Conservation (phyloP, 2,113 vertebrate genomes). For the Chauna torquata region DNA sequence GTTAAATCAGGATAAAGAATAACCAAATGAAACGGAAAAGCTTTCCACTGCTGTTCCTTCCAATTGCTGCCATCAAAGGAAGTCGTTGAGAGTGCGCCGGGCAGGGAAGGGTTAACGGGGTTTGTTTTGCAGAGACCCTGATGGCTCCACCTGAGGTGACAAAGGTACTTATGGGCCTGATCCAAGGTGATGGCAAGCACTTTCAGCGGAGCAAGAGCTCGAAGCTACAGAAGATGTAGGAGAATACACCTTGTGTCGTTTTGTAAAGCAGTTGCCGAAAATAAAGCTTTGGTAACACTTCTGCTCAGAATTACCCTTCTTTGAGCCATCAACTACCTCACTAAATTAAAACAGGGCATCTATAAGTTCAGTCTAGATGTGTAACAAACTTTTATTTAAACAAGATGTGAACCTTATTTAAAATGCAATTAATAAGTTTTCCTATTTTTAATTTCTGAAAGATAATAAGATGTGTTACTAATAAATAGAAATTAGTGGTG, state of each 20-base stretch:
- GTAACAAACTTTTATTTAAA: not conserved
- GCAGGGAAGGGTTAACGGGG: constrained; percentile 52
- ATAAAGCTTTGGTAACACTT: not conserved
- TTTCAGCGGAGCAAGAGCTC: not conserved
- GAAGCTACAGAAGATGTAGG: not conserved
- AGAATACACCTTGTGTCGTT: not conserved
- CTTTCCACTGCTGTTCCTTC: not conserved
- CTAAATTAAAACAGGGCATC: not conserved
- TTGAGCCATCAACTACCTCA: not conserved
- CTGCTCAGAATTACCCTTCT: not conserved
- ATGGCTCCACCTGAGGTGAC: not conserved
- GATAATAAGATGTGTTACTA: not conserved
- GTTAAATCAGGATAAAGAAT: not conserved
- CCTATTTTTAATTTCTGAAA: not conserved
- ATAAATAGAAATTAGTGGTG: not conserved
- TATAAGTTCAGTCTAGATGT: not conserved
- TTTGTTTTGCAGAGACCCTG: not conserved
- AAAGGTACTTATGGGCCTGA: not conserved
- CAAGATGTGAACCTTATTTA: not conserved
- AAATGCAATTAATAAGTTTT: not conserved
- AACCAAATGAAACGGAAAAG: not conserved
- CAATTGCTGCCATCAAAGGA: not conserved
- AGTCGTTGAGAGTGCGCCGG: not conserved
- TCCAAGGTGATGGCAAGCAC: not conserved
- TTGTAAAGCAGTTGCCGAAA: constrained; percentile 4